A percentile compares a stretch with the other conserved stretches of the same genome.
Evolutionary conservation across 1,140 invertebrate genomes (phyloP).

Genomic region (Drosophila orosa): DNA sequence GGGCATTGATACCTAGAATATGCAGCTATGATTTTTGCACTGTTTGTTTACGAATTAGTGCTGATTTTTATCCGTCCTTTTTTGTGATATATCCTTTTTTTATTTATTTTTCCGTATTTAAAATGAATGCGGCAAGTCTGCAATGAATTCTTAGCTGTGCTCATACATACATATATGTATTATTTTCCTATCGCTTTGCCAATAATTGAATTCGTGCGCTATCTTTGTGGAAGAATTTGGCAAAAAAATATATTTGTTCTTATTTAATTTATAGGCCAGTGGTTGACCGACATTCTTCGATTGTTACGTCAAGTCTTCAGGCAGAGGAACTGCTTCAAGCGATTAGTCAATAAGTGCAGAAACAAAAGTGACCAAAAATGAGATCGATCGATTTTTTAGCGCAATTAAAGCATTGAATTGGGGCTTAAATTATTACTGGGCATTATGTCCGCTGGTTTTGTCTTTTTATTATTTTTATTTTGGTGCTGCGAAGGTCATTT

Average conservation of each 20-base stretch:
- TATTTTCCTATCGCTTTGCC: constrained; percentile 7
- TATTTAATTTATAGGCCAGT: constrained; percentile 38
- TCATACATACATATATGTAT: background rate
- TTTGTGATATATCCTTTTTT: background rate
- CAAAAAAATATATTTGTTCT: constrained; percentile 13
- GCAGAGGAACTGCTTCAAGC: constrained; percentile 1
- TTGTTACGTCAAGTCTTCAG: constrained; percentile 5
- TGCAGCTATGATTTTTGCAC: background rate
- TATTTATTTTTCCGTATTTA: background rate
- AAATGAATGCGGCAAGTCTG: background rate
- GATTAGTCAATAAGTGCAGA: constrained; percentile 36
- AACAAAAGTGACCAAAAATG: constrained; percentile 32
- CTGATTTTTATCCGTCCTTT: background rate
- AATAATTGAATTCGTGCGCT: constrained; percentile 18
- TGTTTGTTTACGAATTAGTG: background rate
- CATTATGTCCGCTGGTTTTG: constrained; percentile 41
- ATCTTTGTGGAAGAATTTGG: constrained; percentile 22
- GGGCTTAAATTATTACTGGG: constrained; percentile 13
- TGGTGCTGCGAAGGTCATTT: constrained; percentile 56
- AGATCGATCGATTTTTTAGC: constrained; percentile 52
- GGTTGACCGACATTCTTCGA: constrained; percentile 20
- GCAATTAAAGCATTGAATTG: constrained; percentile 51
- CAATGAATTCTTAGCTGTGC: background rate
- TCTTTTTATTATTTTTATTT: background rate
- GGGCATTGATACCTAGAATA: background rate